Conservation (phyloP, 2,113 vertebrate genomes). For the Micronycteris hirsuta region DNA sequence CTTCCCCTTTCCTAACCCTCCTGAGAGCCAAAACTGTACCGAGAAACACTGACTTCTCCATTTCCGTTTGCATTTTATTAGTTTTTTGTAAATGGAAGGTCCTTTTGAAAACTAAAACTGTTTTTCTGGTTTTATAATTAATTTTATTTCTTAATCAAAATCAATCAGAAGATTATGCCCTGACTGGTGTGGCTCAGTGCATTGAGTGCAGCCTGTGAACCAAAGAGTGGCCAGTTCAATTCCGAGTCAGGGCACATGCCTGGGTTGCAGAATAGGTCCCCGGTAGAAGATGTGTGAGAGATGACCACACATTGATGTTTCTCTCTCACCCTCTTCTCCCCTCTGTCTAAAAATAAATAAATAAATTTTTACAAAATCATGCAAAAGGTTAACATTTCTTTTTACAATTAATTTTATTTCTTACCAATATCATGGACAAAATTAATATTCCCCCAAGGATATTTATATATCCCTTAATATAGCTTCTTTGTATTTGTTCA, state of each 20-base stretch:
- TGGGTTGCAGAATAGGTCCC: too few species aligned
- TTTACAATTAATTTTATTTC: slow-evolving; percentile 4
- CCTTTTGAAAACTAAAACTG: not conserved
- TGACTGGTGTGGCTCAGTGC: too few species aligned
- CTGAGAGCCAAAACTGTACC: not conserved
- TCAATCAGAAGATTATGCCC: too few species aligned
- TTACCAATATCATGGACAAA: not conserved
- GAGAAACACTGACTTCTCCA: not conserved
- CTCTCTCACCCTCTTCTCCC: too few species aligned
- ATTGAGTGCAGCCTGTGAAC: too few species aligned
- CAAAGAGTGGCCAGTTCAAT: too few species aligned
- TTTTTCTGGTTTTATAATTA: slow-evolving; percentile 3
- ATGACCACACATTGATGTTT: too few species aligned
- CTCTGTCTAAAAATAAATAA: too few species aligned
- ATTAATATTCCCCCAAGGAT: not conserved
- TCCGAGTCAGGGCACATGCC: too few species aligned
- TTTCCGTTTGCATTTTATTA: not conserved
- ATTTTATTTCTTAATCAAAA: not conserved
- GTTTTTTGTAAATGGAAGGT: not conserved
- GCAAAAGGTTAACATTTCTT: not conserved
- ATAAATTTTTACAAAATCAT: not conserved
- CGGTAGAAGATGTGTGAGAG: too few species aligned
- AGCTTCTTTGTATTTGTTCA: not conserved
- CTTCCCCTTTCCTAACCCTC: not conserved
- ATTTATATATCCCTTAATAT: not conserved